These are phyloP conservation scores for Scaptomyza caliginosa DNA, from an alignment of 2,888 invertebrate genomes.

Conservation along the genomic window DNA sequence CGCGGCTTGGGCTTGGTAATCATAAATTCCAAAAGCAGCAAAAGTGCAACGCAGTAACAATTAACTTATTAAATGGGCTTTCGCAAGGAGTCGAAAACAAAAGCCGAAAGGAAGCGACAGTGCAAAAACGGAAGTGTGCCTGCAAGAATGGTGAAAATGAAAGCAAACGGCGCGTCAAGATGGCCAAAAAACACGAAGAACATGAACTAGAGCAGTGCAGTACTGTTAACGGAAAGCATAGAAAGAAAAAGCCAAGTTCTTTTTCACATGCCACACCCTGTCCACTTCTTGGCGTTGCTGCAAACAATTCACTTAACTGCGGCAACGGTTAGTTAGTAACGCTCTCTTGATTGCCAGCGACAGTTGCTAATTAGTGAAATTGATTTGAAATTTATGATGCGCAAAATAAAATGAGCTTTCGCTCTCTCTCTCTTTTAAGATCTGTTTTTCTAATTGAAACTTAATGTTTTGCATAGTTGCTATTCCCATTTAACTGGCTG, in stretches of 20 bases:
- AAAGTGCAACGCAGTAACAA: slow-evolving; percentile 77
- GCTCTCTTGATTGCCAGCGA: slow-evolving; percentile 50
- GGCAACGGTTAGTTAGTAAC: slow-evolving; percentile 10
- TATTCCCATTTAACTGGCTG: slow-evolving; percentile 30
- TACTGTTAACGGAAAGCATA: not conserved
- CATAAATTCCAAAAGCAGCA: slow-evolving; percentile 71
- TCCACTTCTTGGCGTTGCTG: not conserved
- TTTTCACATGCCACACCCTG: slow-evolving; percentile 16
- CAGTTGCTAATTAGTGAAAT: slow-evolving; percentile 80
- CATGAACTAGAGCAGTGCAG: not conserved
- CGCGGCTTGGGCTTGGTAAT: slow-evolving; percentile 51
- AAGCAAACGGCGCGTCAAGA: slow-evolving; percentile 48
- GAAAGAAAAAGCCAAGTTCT: slow-evolving; percentile 3
- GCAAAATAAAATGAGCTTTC: slow-evolving; percentile 55
- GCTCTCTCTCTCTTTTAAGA: not conserved
- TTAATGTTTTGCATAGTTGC: slow-evolving; percentile 61
- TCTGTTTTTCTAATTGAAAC: slow-evolving; percentile 59
- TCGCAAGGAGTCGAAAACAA: slow-evolving; percentile 37
- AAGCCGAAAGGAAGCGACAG: slow-evolving; percentile 34
- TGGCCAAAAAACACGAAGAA: slow-evolving; percentile 33
- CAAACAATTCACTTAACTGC: slow-evolving; percentile 57
- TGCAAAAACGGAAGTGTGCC: slow-evolving; percentile 39
- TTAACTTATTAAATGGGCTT: slow-evolving; percentile 81
- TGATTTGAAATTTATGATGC: slow-evolving; percentile 82
- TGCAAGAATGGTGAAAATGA: slow-evolving; percentile 52